phyloP scores from a whole-genome alignment of 2,113 vertebrate genomes.

The Leucoraja erinaceus region DNA sequence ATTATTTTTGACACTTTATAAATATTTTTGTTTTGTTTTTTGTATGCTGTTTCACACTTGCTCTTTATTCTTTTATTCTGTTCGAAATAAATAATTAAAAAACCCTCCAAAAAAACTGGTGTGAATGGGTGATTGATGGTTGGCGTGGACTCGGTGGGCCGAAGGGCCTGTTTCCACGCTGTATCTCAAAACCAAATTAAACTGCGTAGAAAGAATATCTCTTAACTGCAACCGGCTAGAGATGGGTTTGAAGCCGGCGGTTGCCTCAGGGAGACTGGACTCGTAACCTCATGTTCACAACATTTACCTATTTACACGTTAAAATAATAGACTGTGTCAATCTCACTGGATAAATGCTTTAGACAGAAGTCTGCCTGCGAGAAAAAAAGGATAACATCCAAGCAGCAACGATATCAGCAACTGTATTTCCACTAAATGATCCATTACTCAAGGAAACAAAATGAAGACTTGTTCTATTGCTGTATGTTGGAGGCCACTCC shows the following conservation, averaged over 20 bases:
- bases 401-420: neutral
- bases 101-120: too few relatives aligned
- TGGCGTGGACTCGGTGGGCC: too few relatives aligned
- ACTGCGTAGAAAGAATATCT: neutral
- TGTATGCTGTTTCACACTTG: too few relatives aligned
- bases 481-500: neutral
- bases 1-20: too few relatives aligned
- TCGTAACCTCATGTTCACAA: neutral
- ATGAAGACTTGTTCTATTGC: neutral
- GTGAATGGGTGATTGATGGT: too few relatives aligned
- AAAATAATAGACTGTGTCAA: neutral
- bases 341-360: neutral
- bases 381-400: neutral
- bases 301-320: neutral
- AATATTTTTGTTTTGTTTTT: too few relatives aligned
- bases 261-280: neutral
- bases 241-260: neutral
- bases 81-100: too few relatives aligned
- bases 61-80: too few relatives aligned
- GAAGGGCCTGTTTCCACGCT: too few relatives aligned
- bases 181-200: too few relatives aligned
- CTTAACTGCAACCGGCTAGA: neutral
- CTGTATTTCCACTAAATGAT: neutral
- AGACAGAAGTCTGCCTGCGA: neutral
- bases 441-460: neutral